These are phyloP conservation scores for Porites lutea DNA, from an alignment of 64 coral and sea anemone species.

Conservation along the genomic window DNA sequence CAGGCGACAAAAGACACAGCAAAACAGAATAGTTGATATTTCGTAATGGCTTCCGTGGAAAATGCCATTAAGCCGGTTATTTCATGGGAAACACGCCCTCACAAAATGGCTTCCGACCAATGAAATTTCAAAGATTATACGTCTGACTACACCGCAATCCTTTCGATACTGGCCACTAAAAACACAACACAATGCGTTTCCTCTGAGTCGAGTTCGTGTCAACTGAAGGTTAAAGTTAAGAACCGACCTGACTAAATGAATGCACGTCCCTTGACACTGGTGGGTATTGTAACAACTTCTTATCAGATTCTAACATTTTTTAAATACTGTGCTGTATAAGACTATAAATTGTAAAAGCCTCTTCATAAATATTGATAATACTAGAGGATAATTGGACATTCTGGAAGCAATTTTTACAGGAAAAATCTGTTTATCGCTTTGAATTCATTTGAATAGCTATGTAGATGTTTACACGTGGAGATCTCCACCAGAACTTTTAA, in stretches of 20 bases:
- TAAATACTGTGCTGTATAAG: too few species aligned
- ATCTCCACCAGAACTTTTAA: too few species aligned
- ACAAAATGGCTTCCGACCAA: background rate
- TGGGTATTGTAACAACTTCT: too few species aligned
- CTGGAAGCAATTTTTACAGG: too few species aligned
- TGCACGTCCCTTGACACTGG: too few species aligned
- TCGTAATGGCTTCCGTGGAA: background rate
- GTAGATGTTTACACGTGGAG: too few species aligned
- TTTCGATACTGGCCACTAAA: background rate
- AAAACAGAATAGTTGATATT: background rate
- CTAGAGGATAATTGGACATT: too few species aligned
- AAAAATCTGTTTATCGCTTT: too few species aligned
- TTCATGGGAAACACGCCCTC: background rate
- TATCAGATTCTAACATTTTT: too few species aligned
- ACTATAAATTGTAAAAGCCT: too few species aligned
- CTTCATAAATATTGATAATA: too few species aligned
- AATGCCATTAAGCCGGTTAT: constrained; percentile 13
- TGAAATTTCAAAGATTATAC: background rate
- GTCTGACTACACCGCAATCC: background rate
- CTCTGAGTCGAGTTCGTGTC: background rate
- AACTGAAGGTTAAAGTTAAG: background rate
- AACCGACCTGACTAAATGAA: background rate
- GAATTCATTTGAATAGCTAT: too few species aligned
- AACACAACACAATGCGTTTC: background rate
- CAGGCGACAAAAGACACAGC: background rate